Evolutionary conservation across 2,113 vertebrate species (phyloP), one percentile per base, ranked within the genome.

Genomic region (Atrichornis clamosus): DNA sequence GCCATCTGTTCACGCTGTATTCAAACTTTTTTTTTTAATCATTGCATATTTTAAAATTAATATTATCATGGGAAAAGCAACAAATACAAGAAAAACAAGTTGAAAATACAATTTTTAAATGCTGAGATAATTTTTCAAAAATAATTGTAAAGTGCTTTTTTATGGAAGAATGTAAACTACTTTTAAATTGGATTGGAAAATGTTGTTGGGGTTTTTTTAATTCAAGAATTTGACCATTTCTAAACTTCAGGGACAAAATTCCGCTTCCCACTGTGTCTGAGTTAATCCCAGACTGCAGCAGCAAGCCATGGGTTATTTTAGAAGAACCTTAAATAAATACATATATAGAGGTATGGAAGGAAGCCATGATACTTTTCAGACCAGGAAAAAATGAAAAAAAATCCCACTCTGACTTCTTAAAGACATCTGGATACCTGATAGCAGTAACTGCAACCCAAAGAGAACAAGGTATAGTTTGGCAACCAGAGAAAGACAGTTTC

Each of bases 1-100:
- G 23, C 90, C 88, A 95, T 94, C 92, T 92, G 90, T 35, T 93
- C 63, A 76, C 62, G 46, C n/a, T 68, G 37, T 46, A 93, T 69
- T 63, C 1, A 87, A 91, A 50, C 26, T 10, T 10, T 46, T 24
- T 68, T 72, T 90, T 63, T 50, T 26, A 85, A 85, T 56, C n/a
- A n/a, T n/a, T 87, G 63, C 65, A 85, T 79, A 73, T 76, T 89
- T 91, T 87, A 37, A 89, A 89, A 82, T 79, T 64, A 56, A 73
- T 72, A 37, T 46, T 22, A 72, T 56, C 33, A 56, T n/a, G 52
- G 37, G 16, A 5, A 87, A 77, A 91, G 62, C 6, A 92, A 67
- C 9, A 76, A 91, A 93, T 27, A 58, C 22, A 41, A 15, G 2
- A 81, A 83, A 56, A 79, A 19, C 23, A 72, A 72, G 27, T 42